Conservation (phyloP, 2,113 vertebrate genomes). For the Sinocyclocheilus anophthalmus region DNA sequence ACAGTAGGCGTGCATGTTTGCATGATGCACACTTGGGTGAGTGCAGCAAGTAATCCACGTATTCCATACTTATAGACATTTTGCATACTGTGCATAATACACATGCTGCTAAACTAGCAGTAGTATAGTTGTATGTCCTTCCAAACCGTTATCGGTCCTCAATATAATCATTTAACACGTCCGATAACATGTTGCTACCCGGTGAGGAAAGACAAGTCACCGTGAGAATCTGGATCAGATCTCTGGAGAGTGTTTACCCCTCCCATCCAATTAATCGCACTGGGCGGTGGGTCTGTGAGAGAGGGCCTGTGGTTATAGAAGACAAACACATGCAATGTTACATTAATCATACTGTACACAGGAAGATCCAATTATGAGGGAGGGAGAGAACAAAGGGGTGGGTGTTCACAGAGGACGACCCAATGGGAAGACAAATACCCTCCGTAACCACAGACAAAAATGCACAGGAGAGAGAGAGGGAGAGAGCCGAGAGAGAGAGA, state of each 20-base stretch:
- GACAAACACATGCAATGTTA: constrained; percentile 6
- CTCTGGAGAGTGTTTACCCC: neutral
- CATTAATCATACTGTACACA: constrained; percentile 5
- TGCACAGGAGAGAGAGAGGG: constrained; percentile 15
- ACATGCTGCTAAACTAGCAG: too few relatives aligned
- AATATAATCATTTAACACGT: neutral
- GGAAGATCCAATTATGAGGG: neutral
- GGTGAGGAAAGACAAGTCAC: neutral
- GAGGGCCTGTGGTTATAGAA: neutral
- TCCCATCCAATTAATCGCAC: neutral
- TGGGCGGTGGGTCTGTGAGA: neutral
- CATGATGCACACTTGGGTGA: neutral
- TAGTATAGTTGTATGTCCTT: neutral
- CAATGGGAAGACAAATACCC: constrained; percentile 18
- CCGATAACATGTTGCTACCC: neutral
- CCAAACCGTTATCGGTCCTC: neutral
- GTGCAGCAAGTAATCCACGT: neutral
- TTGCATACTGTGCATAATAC: too few relatives aligned
- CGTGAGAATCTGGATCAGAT: constrained; percentile 21
- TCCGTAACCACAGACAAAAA: neutral
- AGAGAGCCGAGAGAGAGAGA: constrained; percentile 3
- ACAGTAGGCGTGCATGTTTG: neutral
- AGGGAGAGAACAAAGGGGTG: neutral
- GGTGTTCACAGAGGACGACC: neutral
- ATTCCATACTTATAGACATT: neutral